phyloP scores from a whole-genome alignment of 2,797 vertebrate genomes.

The Schizopygopsis malacanthus region DNA sequence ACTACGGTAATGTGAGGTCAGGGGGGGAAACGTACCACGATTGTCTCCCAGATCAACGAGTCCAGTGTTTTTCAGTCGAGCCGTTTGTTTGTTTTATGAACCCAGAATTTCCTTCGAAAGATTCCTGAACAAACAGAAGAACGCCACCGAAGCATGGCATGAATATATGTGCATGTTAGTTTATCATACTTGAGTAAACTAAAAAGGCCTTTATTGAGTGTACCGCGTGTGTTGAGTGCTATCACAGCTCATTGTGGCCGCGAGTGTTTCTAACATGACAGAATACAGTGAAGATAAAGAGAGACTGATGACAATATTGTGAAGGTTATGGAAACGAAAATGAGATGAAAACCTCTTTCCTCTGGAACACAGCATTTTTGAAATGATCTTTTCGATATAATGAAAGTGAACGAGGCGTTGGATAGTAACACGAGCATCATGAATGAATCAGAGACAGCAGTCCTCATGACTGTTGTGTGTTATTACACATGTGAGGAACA shows the following conservation, averaged over 20 bases:
- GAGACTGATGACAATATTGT: neutral
- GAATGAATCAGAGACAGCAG: no score
- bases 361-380: neutral
- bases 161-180: neutral
- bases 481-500: neutral
- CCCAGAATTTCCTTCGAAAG: neutral
- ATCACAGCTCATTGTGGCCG: constrained; percentile 76
- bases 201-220: neutral
- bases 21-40: neutral
- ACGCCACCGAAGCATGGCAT: neutral
- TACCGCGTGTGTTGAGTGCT: constrained; percentile 63
- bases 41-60: neutral
- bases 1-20: neutral
- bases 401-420: neutral
- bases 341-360: neutral
- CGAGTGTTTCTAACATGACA: constrained; percentile 60
- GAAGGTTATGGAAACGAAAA: neutral
- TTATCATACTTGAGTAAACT: neutral
- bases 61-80: neutral
- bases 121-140: neutral
- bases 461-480: neutral
- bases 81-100: neutral
- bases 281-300: neutral
- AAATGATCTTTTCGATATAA: neutral
- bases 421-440: neutral